Base-by-base conservation (phyloP, 2,888 invertebrate genomes). In the Chloroclystis v-ata region DNA sequence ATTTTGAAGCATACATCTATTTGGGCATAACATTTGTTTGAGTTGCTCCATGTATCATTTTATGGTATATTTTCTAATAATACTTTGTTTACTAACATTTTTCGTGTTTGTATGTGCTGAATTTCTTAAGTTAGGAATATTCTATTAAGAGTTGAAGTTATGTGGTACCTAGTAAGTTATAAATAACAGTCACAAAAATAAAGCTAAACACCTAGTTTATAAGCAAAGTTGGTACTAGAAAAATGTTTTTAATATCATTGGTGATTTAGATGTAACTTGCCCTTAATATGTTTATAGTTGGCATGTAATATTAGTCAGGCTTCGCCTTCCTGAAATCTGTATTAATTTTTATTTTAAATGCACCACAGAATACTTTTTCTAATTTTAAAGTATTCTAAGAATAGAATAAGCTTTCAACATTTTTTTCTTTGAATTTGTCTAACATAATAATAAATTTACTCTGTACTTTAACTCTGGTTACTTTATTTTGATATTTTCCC, bases 181-280 rank as follows among this genome's bases (percentile, higher is more conserved):
- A 33, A 33, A 33, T 13, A 33, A n/a, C n/a, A n/a, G 33, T 35
- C 35, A 24, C 35, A 35, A 35, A 35, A 35, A 20, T 1, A 26
- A 26, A 8, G 7, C 26, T 6, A 26, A 26, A 26, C 7, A 26
- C 9, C 26, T 26, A 8, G 9, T 26, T 26, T 8, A 8, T 6
- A 8, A 26, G 7, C 7, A 26, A 8, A 26, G 26, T 26, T 8
- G 26, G 26, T 26, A 6, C 10, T 24, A 33, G 35, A 24, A 7
- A 11, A 8, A 6, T 8, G 1, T 26, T 8, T 6, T 26, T 20
- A 5, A 20, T 4, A 20, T 20, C 20, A 4, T 20, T 20, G 20
- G 5, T 20, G 20, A 20, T 26, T 26, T 26, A 9, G 26, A 26
- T 8, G 26, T 26, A 26, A 26, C 9, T 26, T 26, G 26, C 26